phyloP scores from a whole-genome alignment of 2,797 vertebrate genomes.

The Muraenolepis orangiensis region DNA sequence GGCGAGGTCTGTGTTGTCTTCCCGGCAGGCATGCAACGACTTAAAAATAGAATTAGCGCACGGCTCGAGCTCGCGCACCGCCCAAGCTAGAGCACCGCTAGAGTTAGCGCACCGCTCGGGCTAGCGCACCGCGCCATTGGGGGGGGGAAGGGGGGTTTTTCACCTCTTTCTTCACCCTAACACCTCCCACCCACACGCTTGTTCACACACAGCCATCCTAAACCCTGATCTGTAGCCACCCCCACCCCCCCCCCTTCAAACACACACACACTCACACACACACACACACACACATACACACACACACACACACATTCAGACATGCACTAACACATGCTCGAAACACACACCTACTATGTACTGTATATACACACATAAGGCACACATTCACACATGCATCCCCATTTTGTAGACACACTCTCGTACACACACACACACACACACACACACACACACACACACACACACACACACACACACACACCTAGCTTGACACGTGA shows the following conservation, averaged over 20 bases:
- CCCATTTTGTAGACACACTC: background rate
- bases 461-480: background rate
- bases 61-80: too few relatives aligned
- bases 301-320: background rate
- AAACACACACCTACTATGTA: background rate
- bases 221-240: background rate
- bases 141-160: background rate
- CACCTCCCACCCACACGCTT: background rate
- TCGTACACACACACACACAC: background rate
- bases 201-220: background rate
- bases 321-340: background rate
- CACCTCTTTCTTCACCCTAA: background rate
- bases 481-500: slow-evolving; percentile 47
- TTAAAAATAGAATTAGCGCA: background rate
- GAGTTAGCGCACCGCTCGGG: too few relatives aligned
- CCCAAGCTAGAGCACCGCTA: too few relatives aligned
- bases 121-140: too few relatives aligned
- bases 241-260: background rate
- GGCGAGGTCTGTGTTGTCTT: background rate
- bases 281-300: background rate
- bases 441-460: slow-evolving; percentile 13
- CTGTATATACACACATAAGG: background rate
- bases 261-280: background rate
- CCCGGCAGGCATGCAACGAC: background rate
- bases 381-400: background rate